Base-by-base conservation (phyloP, 64 coral and sea anemone species). In the Actinia equina region DNA sequence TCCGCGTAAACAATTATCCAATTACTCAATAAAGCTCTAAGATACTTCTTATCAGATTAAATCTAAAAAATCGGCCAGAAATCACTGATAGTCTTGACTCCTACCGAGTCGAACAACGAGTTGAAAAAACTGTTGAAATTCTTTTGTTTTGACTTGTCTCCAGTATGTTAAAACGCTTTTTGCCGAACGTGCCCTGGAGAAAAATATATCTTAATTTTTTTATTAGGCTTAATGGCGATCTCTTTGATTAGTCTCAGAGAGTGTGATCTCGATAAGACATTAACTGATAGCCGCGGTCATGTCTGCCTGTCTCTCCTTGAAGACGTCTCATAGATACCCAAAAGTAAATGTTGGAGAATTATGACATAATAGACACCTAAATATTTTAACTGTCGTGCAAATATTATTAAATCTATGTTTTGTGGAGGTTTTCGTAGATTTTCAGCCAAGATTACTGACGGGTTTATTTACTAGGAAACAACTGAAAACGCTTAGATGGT, bases 11-110 rank as follows among this genome's bases (percentile, higher is more conserved):
- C 27, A 74, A 74, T 74, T 74, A 74, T 4, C 23, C 37, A 37
- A 74, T 74, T 74, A 74, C 14, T 74, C 25, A 74, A 74, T 74
- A 74, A 74, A 74, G 69, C 69, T 74, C 11, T 30, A 30, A 11
- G 69, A 74, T 74, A n/a, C 69, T 42, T 16, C 69, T 74, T 74
- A 74, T 74, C 69, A 15, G 69, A 74, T 74, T 12, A 2, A 30
- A 74, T 74, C 69, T 3, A 13, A 41, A 74, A 74, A 41, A 30
- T 74, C n/a, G 10, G 7, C 23, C n/a, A 74, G 13, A 74, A 74
- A 74, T 74, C 69, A 41, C 69, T 74, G 69, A 41, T 74, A 74
- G 69, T 74, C n/a, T 74, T 74, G 69, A 14, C 69, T 74, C 69
- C 69, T 74, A 25, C 69, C 12, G 26, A 30, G 69, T 3, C 2